Conservation (phyloP, 2,113 vertebrate genomes). For the Pituophis catenifer region DNA sequence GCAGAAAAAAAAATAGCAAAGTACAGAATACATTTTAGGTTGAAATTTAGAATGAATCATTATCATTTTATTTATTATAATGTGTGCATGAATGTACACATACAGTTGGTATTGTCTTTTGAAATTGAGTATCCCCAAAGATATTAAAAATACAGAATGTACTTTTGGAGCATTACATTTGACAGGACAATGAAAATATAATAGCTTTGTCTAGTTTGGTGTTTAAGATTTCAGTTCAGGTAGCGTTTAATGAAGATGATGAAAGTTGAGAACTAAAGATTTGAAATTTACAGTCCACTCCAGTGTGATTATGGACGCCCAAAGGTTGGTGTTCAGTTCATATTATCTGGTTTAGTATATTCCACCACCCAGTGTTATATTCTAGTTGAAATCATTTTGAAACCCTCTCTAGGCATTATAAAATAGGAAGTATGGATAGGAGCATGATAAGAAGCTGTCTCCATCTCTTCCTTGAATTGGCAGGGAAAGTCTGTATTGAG, state of each 20-base stretch:
- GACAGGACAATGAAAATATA: conserved; percentile 8
- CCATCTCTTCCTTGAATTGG: background rate
- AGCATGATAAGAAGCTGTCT: background rate
- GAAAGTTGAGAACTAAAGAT: conserved; percentile 13
- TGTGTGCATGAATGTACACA: background rate
- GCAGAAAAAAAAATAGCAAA: background rate
- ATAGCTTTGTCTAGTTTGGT: conserved; percentile 9
- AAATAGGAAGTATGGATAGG: background rate
- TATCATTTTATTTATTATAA: background rate
- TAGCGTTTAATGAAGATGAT: conserved; percentile 15
- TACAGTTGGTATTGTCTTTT: background rate
- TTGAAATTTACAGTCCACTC: background rate
- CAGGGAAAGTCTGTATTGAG: background rate
- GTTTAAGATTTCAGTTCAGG: conserved; percentile 16
- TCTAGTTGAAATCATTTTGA: background rate
- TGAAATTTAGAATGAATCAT: background rate
- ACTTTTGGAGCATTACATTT: background rate
- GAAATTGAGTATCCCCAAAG: background rate
- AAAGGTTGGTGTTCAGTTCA: background rate
- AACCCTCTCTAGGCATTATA: background rate
- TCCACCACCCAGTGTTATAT: background rate
- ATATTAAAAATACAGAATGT: conserved; percentile 17
- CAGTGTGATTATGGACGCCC: background rate
- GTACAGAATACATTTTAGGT: background rate
- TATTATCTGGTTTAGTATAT: background rate